These are phyloP conservation scores for Oedothorax gibbosus DNA, from an alignment of 1,140 invertebrate species.

Conservation along the genomic window DNA sequence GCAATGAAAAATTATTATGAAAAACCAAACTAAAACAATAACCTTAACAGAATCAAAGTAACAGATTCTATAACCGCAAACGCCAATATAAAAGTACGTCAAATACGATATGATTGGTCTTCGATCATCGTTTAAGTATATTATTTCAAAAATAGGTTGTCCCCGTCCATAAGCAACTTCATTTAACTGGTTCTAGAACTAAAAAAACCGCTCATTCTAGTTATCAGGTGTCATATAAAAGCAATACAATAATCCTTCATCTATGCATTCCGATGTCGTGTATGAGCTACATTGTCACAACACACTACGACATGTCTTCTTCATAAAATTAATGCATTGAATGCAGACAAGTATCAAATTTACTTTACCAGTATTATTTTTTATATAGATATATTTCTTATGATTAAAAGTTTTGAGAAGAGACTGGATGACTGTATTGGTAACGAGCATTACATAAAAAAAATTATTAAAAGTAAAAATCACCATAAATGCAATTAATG, in stretches of 20 bases:
- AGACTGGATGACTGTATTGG: no score
- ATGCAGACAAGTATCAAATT: no score
- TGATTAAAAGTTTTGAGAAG: no score
- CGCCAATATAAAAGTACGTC: background rate
- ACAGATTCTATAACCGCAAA: background rate
- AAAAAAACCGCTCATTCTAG: background rate
- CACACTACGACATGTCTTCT: no score
- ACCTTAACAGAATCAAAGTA: background rate
- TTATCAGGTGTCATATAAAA: constrained; percentile 27
- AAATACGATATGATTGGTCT: background rate
- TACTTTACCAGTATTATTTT: no score
- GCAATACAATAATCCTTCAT: constrained; percentile 9
- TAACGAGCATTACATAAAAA: no score
- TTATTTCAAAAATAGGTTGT: constrained; percentile 18
- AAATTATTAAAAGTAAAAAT: no score
- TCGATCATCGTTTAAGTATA: constrained; percentile 17
- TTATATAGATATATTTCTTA: no score
- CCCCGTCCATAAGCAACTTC: background rate
- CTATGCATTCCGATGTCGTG: constrained; percentile 12
- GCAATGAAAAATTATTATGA: background rate
- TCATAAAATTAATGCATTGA: no score
- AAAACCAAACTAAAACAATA: background rate
- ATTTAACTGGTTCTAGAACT: constrained; percentile 3
- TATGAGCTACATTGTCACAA: background rate
- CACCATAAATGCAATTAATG: no score